phyloP scores from a whole-genome alignment of 2,113 vertebrate genomes.

The Procavia capensis region DNA sequence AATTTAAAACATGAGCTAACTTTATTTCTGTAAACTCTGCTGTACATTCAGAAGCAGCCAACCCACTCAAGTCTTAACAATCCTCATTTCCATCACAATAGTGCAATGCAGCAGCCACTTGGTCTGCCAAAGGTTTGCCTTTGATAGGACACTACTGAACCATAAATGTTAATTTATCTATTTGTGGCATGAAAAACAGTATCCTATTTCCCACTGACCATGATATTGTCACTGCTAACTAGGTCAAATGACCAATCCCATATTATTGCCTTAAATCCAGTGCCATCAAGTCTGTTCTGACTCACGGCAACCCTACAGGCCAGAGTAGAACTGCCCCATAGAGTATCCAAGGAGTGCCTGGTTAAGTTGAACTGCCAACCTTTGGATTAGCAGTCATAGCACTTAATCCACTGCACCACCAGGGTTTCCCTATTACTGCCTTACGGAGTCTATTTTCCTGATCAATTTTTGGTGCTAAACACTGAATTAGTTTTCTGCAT shows the following conservation, averaged over 20 bases:
- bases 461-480: background rate
- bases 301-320: no score
- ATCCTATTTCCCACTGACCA: constrained; percentile 11
- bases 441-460: background rate
- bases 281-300: no score
- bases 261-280: no score
- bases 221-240: background rate
- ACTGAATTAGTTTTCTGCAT: background rate
- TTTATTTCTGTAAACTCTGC: background rate
- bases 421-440: background rate
- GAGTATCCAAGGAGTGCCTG: no score
- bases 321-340: no score
- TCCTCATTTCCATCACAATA: background rate
- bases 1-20: background rate
- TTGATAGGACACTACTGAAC: background rate
- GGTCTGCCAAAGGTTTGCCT: background rate
- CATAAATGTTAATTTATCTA: background rate
- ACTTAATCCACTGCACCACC: no score
- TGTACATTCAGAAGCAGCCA: background rate
- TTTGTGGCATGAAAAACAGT: constrained; percentile 14
- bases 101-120: no score
- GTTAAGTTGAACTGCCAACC: no score
- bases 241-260: background rate
- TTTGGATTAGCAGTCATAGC: no score
- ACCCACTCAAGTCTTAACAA: background rate